Evolutionary conservation across 2,113 vertebrate genomes (phyloP), one percentile per base, ranked within the genome.

Genomic region (Lonchura striata): DNA sequence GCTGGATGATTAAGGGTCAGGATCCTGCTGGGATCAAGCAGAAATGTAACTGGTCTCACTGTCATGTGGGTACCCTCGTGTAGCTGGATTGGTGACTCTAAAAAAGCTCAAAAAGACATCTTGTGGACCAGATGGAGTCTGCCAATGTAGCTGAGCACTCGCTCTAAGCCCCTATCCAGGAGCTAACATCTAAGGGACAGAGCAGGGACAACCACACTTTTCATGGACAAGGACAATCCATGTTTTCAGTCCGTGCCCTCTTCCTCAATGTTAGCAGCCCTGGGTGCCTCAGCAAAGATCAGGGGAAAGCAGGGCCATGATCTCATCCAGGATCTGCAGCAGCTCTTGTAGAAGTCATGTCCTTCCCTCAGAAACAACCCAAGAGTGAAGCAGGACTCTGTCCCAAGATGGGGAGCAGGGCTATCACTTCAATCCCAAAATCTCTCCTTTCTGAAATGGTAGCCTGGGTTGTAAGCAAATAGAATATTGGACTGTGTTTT

Each of bases 1-100:
- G 8, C 37, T 65, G 21, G 31, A 31, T 16, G 31, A 24, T 14
- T n/a, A 19, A 75, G 31, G 8, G 5, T 90, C 30, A 57, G 27
- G 46, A 33, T 74, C 11, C 31, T 46, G 24, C 41, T 47, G 37
- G 41, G 41, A 50, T 70, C 24, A 42, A 54, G 64, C 24, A 44
- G 50, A 69, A 93, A 44, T 28, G 59, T 33, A 54, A 28, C 37
- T 37, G 6, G 3, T 37, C 66, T 82, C 27, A 3, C 33, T 89
- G 35, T 74, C 31, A 24, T 4, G 1, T 0, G 2, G 6, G 1
- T 31, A n/a, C 10, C 4, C 6, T 44, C 19, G 15, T 65, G 41
- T 37, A 28, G 33, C 15, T 78, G 46, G 20, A 33, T 72, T 61
- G 86, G 33, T 69, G 56, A 42, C 18, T 46, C 30, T 57, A 46